Evolutionary conservation across 2,888 invertebrate genomes (phyloP).

Genomic region (Pecten maximus): DNA sequence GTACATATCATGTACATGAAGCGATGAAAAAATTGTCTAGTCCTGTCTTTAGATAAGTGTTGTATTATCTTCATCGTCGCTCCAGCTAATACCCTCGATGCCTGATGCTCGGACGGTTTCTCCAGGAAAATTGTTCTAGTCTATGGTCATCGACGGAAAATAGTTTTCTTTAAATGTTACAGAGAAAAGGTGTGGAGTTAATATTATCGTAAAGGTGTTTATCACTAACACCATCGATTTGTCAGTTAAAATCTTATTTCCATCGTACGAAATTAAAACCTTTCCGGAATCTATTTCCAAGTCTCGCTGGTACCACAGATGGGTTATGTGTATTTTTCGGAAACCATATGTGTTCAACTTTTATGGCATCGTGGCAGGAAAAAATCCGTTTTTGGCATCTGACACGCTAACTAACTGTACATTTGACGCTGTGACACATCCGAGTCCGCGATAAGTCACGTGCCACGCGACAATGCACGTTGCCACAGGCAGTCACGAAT

Average conservation of each 20-base stretch:
- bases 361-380: constrained; percentile 8
- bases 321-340: constrained; percentile 11
- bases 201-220: too few relatives aligned
- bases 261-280: neutral
- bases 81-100: too few relatives aligned
- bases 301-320: neutral
- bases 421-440: constrained; percentile 28
- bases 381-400: constrained; percentile 20
- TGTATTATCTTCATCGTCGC: too few relatives aligned
- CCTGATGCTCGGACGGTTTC: too few relatives aligned
- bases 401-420: constrained; percentile 33
- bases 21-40: too few relatives aligned
- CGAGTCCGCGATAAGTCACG: neutral
- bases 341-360: constrained; percentile 17
- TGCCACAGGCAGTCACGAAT: neutral
- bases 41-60: too few relatives aligned
- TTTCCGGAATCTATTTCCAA: neutral
- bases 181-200: too few relatives aligned
- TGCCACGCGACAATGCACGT: constrained; percentile 15
- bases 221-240: neutral
- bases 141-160: too few relatives aligned
- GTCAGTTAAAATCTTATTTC: neutral
- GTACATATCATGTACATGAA: too few relatives aligned
- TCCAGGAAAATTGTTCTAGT: too few relatives aligned
- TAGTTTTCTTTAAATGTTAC: too few relatives aligned